A percentile compares a stretch with the other conserved stretches of the same genome.
Evolutionary conservation across 2,888 invertebrate species (phyloP).

Genomic region (Chouioia cunea): DNA sequence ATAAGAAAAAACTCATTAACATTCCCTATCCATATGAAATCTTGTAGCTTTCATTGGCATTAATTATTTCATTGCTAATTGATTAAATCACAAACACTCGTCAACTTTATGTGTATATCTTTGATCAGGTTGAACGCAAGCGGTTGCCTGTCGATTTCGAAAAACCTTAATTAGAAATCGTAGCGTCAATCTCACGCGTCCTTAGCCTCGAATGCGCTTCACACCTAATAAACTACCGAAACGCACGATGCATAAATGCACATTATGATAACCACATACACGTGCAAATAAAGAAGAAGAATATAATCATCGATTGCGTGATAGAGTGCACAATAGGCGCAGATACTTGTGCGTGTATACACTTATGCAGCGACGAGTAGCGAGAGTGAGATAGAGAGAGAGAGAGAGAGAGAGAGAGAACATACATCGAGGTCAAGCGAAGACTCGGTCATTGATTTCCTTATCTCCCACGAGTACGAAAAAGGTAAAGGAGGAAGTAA

Average conservation of each 20-base stretch:
- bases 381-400: no score
- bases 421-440: constrained; percentile 31
- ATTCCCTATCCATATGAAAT: neutral
- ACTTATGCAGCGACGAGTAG: no score
- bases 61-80: constrained; percentile 42
- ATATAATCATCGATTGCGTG: neutral
- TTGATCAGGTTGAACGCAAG: neutral
- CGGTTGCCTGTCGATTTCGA: constrained; percentile 21
- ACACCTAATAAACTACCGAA: constrained; percentile 29
- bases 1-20: constrained; percentile 36
- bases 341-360: neutral
- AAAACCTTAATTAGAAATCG: constrained; percentile 26
- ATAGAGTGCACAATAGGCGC: neutral
- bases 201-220: constrained; percentile 20
- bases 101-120: neutral
- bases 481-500: constrained; percentile 34
- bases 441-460: constrained; percentile 44
- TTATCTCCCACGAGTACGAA: constrained; percentile 36
- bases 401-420: neutral
- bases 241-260: constrained; percentile 3
- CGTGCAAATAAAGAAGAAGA: no score
- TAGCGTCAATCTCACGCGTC: constrained; percentile 1
- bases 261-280: constrained; percentile 7
- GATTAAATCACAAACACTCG: constrained; percentile 32
- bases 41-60: constrained; percentile 4